Percentiles rank a stretch among this genome's conserved stretches.
Evolutionary conservation across 1,140 invertebrate genomes (phyloP).

Genomic region (Drosophila pachea): DNA sequence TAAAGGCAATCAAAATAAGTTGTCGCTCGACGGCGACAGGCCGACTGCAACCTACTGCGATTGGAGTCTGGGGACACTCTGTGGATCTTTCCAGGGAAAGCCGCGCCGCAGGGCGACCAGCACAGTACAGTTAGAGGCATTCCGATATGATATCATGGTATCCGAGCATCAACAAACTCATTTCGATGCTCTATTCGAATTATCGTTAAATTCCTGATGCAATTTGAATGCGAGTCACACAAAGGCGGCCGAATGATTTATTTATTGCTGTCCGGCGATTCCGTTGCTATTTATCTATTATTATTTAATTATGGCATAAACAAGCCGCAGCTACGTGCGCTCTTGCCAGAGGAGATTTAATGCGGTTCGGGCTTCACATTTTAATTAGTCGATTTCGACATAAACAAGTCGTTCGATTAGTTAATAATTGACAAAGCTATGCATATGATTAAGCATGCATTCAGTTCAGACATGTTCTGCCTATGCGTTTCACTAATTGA

Average conservation of each 20-base stretch:
- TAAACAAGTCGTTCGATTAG: neutral
- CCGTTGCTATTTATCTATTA: conserved; percentile 50
- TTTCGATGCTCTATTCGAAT: conserved; percentile 46
- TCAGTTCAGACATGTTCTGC: neutral
- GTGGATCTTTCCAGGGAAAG: conserved; percentile 29
- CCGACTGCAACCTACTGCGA: conserved; percentile 31
- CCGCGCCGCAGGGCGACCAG: too few relatives aligned
- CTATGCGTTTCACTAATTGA: neutral
- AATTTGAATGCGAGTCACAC: conserved; percentile 36
- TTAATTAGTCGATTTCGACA: too few relatives aligned
- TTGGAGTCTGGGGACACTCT: conserved; percentile 9
- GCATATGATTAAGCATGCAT: neutral
- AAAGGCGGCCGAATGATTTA: conserved; percentile 47
- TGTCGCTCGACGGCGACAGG: conserved; percentile 61
- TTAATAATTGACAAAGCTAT: neutral
- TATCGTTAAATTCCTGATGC: conserved; percentile 28
- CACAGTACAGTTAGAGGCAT: conserved; percentile 28
- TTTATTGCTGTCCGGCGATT: conserved; percentile 39
- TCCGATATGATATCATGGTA: conserved; percentile 23
- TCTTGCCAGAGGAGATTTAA: conserved; percentile 33
- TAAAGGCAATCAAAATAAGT: conserved; percentile 72
- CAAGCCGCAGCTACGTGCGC: conserved; percentile 32
- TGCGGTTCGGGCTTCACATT: conserved; percentile 25
- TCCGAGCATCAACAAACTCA: conserved; percentile 7
- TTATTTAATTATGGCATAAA: conserved; percentile 61